These are phyloP conservation scores for Thoracochromis brauschi DNA, from an alignment of 2,113 vertebrate species.

Conservation along the genomic window DNA sequence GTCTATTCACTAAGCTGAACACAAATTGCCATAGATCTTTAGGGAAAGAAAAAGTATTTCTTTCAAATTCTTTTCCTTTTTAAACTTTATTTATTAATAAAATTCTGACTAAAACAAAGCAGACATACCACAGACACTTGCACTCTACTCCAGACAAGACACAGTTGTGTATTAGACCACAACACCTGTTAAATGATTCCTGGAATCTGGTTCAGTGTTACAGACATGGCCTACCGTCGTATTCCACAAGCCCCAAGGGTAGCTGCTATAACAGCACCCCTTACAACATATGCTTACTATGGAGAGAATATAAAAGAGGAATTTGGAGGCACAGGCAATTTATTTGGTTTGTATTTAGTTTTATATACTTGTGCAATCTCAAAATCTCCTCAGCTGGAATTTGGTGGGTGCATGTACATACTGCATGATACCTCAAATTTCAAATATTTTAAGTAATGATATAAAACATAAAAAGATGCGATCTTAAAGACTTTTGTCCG, in stretches of 20 bases:
- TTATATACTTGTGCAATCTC: background rate
- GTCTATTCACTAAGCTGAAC: background rate
- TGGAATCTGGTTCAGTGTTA: conserved; percentile 48
- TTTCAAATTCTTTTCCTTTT: background rate
- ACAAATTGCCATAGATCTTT: background rate
- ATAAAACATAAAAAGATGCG: background rate
- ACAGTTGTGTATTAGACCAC: conserved; percentile 47
- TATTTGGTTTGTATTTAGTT: conserved; percentile 1
- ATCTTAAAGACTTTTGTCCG: background rate
- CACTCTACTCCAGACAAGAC: conserved; percentile 42
- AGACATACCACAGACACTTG: conserved; percentile 52
- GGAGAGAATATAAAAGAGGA: background rate
- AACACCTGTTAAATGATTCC: conserved; percentile 52
- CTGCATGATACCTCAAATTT: background rate
- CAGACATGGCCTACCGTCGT: conserved; percentile 9
- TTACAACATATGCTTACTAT: background rate
- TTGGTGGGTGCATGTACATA: background rate
- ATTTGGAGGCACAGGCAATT: background rate
- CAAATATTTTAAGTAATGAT: background rate
- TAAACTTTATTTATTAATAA: background rate
- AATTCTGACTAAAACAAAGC: conserved; percentile 61
- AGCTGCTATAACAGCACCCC: background rate
- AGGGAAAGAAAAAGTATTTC: background rate
- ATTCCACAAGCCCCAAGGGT: background rate
- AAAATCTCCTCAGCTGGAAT: background rate